phyloP scores from a whole-genome alignment of 35 echinoderm and acorn worm genomes.

The Acanthaster planci region DNA sequence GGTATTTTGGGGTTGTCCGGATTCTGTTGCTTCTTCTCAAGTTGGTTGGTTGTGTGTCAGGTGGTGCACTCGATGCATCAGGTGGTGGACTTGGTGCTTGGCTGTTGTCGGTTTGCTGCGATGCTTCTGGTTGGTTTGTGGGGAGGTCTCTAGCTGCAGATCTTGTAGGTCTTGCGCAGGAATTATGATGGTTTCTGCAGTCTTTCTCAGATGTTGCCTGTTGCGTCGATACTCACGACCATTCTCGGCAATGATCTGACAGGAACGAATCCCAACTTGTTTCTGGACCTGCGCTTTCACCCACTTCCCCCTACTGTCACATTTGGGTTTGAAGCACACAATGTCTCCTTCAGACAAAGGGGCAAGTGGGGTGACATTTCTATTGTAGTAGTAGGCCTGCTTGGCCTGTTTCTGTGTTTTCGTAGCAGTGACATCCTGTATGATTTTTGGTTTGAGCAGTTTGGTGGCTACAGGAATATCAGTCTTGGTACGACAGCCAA shows the following conservation, averaged over 20 bases:
- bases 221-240: conserved; percentile 33
- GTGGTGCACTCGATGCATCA: neutral
- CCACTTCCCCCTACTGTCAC: conserved; percentile 20
- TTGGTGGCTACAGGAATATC: neutral
- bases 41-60: neutral
- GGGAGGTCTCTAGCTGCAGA: neutral
- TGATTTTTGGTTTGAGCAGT: neutral
- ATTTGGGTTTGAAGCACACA: neutral
- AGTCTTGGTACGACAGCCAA: conserved; percentile 29
- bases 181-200: neutral
- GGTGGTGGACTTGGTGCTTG: neutral
- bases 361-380: conserved; percentile 8
- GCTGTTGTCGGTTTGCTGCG: too few species aligned
- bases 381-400: conserved; percentile 33
- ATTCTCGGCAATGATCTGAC: conserved; percentile 41
- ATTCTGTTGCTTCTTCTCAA: neutral
- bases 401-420: conserved; percentile 5
- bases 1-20: neutral
- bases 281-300: conserved; percentile 28
- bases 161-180: neutral
- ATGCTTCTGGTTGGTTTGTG: neutral
- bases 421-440: neutral
- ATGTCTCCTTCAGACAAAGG: conserved; percentile 15
- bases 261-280: conserved; percentile 33
- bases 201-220: neutral